Conservation (phyloP, 2,888 invertebrate genomes). For the Aethes cnicana region DNA sequence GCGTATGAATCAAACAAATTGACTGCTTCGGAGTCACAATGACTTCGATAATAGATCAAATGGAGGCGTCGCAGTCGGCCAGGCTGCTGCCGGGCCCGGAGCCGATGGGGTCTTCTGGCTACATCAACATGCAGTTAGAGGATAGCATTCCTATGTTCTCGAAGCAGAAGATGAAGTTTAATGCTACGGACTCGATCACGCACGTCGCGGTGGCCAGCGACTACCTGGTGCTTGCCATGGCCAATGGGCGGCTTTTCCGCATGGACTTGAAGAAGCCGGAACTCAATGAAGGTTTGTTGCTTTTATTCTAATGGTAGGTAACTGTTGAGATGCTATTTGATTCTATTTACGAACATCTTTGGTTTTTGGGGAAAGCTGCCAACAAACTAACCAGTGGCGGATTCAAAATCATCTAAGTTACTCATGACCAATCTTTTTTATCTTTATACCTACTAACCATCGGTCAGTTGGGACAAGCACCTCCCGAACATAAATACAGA, state of each 20-base stretch:
- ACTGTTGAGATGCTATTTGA: too few species aligned
- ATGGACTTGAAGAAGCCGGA: slow-evolving; percentile 91
- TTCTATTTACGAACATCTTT: too few species aligned
- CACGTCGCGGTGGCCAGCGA: slow-evolving; percentile 92
- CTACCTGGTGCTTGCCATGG: slow-evolving; percentile 91
- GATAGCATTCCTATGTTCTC: slow-evolving; percentile 93
- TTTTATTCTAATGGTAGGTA: too few species aligned
- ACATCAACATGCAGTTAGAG: slow-evolving; percentile 81
- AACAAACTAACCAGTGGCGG: too few species aligned
- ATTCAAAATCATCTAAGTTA: too few species aligned
- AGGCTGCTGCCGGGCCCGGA: slow-evolving; percentile 61
- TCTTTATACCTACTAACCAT: too few species aligned
- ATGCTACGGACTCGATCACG: slow-evolving; percentile 89
- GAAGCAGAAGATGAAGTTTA: slow-evolving; percentile 91
- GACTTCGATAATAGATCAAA: slow-evolving; percentile 93
- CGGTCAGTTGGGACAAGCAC: too few species aligned
- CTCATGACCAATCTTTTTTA: too few species aligned
- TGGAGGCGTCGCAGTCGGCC: slow-evolving; percentile 87
- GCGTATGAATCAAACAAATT: slow-evolving; percentile 8
- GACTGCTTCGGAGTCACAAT: slow-evolving; percentile 63
- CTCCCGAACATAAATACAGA: too few species aligned
- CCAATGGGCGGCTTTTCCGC: slow-evolving; percentile 89
- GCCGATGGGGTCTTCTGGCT: slow-evolving; percentile 77
- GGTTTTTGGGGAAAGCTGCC: too few species aligned
- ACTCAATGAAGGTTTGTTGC: slow-evolving; percentile 86